Evolutionary conservation across 2,113 vertebrate species (phyloP).

Genomic region (Ammodytes marinus): DNA sequence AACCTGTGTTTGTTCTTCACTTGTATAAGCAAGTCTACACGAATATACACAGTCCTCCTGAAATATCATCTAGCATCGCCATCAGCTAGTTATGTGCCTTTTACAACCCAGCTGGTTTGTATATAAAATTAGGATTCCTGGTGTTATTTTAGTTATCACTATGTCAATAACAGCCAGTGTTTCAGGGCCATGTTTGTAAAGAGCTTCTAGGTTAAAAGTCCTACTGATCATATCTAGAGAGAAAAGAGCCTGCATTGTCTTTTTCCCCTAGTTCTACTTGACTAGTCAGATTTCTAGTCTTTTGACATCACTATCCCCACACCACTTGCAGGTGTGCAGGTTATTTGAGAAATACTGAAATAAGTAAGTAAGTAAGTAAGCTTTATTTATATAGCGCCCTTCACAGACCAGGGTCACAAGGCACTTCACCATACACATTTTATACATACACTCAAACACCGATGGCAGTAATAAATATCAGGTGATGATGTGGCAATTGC

Average conservation of each 20-base stretch:
- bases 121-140: not conserved
- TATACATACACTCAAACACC: too few relatives aligned
- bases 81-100: not conserved
- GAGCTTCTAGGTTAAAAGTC: not conserved
- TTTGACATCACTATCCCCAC: slow-evolving; percentile 36
- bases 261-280: slow-evolving; percentile 27
- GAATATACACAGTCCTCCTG: slow-evolving; percentile 15
- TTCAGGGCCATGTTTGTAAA: not conserved
- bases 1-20: slow-evolving; percentile 41
- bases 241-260: not conserved
- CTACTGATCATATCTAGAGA: slow-evolving; percentile 5
- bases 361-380: too few relatives aligned
- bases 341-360: slow-evolving; percentile 44
- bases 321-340: slow-evolving; percentile 5
- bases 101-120: not conserved
- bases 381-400: too few relatives aligned
- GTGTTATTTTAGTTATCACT: not conserved
- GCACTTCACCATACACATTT: too few relatives aligned
- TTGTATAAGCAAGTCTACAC: slow-evolving; percentile 20
- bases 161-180: not conserved
- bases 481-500: not conserved
- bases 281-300: slow-evolving; percentile 23
- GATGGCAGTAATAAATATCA: too few relatives aligned
- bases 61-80: not conserved
- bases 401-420: too few relatives aligned